Evolutionary conservation across 92 coral and sea anemone species (phyloP), one percentile per base, ranked within the genome.

Genomic region (Desmophyllum pertusum): DNA sequence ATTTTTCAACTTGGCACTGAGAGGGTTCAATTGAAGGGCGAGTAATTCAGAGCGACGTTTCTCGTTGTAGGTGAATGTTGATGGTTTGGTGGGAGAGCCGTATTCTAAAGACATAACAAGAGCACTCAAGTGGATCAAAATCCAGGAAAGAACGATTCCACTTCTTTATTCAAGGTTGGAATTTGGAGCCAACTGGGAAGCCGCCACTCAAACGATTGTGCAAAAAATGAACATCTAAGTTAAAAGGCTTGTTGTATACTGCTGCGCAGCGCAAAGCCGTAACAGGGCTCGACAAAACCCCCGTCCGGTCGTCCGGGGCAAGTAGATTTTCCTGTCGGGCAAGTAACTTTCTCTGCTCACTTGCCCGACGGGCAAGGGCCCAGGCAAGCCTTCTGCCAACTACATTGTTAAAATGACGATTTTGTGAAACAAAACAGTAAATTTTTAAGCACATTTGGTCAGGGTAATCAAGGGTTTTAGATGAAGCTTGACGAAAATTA

Each of bases 111-210:
- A 57, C 37, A 61, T 83, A 42, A 61, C 80, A 46, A 87, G 76
- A 57, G 99, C 99, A 21, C 79, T 94, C 66, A 78, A 83, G 50
- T 96, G 99, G 99, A 68, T 96, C 48, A 94, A 89, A 79, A 68
- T 84, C 18, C 86, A 93, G 64, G 98, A 96, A 74, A 85, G 82
- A 67, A 86, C 87, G 87, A 86, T 94, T 77, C 99, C 99, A 75
- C 89, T 92, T 35, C 77, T 94, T 31, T 96, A 89, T 67, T 90
- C 94, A n/a, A 94, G 98, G 29, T 81, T 96, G 78, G 98, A 96
- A 81, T 92, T 96, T 84, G 99, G 98, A 77, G 81, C 88, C 19
- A 88, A 92, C 81, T 96, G 99, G 99, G 81, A 79, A n/a, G 92
- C 88, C 15, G 86, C 86, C 68, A 42, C 79, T 18, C 30, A 40